Conservation (phyloP, 1,140 invertebrate species). For the Anoplophora glabripennis region DNA sequence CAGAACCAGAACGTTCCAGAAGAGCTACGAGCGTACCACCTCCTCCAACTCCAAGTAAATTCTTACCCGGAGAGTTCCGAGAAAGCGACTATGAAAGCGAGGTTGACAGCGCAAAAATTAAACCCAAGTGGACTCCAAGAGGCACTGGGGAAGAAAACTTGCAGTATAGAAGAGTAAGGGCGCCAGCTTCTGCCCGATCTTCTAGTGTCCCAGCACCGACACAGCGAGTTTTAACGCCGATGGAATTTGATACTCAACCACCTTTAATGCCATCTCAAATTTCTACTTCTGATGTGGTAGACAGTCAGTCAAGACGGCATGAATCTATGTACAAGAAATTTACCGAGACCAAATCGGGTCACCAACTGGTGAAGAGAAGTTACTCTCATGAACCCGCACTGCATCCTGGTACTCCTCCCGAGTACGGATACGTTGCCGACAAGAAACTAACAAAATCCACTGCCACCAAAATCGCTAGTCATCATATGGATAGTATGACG, state of each 20-base stretch:
- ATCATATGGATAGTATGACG: constrained; percentile 66
- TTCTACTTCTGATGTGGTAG: constrained; percentile 30
- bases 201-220: constrained; percentile 51
- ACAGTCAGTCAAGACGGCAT: constrained; percentile 28
- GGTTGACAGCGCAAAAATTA: constrained; percentile 58
- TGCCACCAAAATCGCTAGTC: constrained; percentile 56
- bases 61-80: constrained; percentile 63
- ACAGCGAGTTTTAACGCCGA: constrained; percentile 56
- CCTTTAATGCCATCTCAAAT: constrained; percentile 46
- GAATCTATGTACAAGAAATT: constrained; percentile 34
- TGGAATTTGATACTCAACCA: constrained; percentile 61
- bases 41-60: constrained; percentile 62
- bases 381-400: constrained; percentile 38
- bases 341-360: constrained; percentile 30
- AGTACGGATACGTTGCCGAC: constrained; percentile 56
- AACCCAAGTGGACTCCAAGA: constrained; percentile 60
- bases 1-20: constrained; percentile 45
- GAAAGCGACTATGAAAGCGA: constrained; percentile 74
- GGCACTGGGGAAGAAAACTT: constrained; percentile 58
- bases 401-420: constrained; percentile 52
- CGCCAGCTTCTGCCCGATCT: constrained; percentile 51
- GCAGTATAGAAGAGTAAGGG: constrained; percentile 59
- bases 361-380: constrained; percentile 44
- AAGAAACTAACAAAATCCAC: constrained; percentile 50
- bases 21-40: constrained; percentile 47